Percentiles rank a stretch among this genome's conserved stretches.
phyloP scores from a whole-genome alignment of 2,113 vertebrate species.

The Trinectes maculatus region DNA sequence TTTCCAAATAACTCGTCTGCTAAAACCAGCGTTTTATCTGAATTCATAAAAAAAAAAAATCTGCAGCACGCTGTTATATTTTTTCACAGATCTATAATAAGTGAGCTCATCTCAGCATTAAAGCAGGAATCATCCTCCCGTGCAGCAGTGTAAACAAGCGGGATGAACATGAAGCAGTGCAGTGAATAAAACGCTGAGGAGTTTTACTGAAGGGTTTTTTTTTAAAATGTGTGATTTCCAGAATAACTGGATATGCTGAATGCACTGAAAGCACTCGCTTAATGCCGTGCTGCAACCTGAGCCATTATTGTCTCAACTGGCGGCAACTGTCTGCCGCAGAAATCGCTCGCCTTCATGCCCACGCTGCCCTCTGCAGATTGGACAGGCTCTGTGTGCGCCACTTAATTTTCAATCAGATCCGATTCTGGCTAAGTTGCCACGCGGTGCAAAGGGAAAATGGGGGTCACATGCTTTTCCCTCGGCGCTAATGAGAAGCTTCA shows the following conservation, averaged over 20 bases:
- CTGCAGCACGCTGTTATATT: not conserved
- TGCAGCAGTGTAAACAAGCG: conserved; percentile 13
- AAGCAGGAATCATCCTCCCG: conserved; percentile 9
- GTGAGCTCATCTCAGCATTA: not conserved
- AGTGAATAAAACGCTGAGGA: conserved; percentile 27
- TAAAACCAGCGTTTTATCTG: not conserved
- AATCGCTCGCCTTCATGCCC: conserved; percentile 47
- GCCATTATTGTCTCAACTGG: conserved; percentile 62
- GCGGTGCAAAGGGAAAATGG: conserved; percentile 44
- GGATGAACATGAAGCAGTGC: conserved; percentile 34
- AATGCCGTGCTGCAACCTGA: conserved; percentile 46
- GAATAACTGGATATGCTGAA: conserved; percentile 57
- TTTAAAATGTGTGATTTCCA: conserved; percentile 51
- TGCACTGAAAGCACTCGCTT: conserved; percentile 48
- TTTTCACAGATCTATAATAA: no score
- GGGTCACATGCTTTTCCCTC: conserved; percentile 48
- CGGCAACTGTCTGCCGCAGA: conserved; percentile 44
- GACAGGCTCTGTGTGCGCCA: conserved; percentile 66
- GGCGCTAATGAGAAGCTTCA: conserved; percentile 74
- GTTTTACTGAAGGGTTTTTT: conserved; percentile 29
- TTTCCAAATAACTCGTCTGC: not conserved
- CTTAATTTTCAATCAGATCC: conserved; percentile 76
- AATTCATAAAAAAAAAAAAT: not conserved
- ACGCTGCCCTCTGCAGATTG: conserved; percentile 56
- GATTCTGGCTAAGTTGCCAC: conserved; percentile 59